These are phyloP conservation scores for Dicerorhinus sumatrensis DNA, from an alignment of 2,113 vertebrate genomes.

Conservation along the genomic window DNA sequence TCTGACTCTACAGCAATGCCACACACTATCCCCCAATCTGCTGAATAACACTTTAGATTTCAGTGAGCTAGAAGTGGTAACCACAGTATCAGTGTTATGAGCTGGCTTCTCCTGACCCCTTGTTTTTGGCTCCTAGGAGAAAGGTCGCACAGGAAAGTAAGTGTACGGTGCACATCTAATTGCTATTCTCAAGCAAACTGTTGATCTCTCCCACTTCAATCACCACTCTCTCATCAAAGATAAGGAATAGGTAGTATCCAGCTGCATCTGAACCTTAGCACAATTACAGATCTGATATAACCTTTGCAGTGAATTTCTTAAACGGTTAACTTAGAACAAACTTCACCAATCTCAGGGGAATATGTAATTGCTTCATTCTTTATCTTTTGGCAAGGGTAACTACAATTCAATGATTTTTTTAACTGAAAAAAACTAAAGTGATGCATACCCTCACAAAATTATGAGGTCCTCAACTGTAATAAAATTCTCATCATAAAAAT, in stretches of 20 bases:
- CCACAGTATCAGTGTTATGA: not conserved
- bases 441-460: not conserved
- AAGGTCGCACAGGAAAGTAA: not conserved
- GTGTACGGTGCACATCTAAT: not conserved
- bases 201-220: not conserved
- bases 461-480: not conserved
- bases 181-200: not conserved
- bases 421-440: slow-evolving; percentile 48
- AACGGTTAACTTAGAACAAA: slow-evolving; percentile 47
- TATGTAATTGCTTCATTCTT: slow-evolving; percentile 46
- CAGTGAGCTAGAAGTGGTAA: not conserved
- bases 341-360: slow-evolving; percentile 35
- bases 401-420: slow-evolving; percentile 11
- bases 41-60: not conserved
- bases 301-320: not conserved
- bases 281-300: not conserved
- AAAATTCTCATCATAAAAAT: slow-evolving; percentile 57
- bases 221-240: not conserved
- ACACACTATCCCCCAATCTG: not conserved
- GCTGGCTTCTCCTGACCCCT: not conserved
- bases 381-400: slow-evolving; percentile 41
- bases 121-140: not conserved
- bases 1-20: not conserved
- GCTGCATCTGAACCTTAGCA: not conserved
- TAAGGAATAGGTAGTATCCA: not conserved